Evolutionary conservation across 2,888 invertebrate species (phyloP).

Genomic region (Plemyria rubiginata): DNA sequence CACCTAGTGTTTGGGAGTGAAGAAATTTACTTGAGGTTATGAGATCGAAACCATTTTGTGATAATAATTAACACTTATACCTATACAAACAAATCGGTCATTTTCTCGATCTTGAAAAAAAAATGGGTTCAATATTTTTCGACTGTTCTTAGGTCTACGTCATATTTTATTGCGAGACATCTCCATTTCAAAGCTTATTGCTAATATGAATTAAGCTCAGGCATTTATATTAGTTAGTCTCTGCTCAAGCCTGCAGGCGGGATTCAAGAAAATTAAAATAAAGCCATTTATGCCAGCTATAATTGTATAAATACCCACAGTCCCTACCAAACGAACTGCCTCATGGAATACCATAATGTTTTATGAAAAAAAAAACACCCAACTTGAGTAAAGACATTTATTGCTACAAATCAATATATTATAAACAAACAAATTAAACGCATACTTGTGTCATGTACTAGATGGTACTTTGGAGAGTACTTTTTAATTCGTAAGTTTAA

Average conservation of each 20-base stretch:
- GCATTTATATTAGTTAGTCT: no score
- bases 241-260: slow-evolving; percentile 10
- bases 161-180: slow-evolving; percentile 61
- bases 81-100: no score
- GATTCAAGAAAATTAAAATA: slow-evolving; percentile 11
- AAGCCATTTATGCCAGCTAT: slow-evolving; percentile 1
- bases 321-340: not conserved
- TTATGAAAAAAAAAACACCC: not conserved
- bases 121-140: no score
- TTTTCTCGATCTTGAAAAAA: no score
- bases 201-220: slow-evolving; percentile 42
- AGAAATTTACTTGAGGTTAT: no score
- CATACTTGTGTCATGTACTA: slow-evolving; percentile 9
- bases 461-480: slow-evolving; percentile 18
- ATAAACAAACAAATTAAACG: slow-evolving; percentile 33
- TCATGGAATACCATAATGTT: not conserved
- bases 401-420: slow-evolving; percentile 33
- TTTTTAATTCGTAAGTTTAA: slow-evolving; percentile 41
- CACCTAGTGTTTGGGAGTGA: no score
- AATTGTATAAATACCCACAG: slow-evolving; percentile 1
- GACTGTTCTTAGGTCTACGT: slow-evolving; percentile 45
- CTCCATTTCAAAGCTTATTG: slow-evolving; percentile 61
- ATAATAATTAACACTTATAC: no score
- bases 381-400: slow-evolving; percentile 15
- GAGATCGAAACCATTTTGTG: no score